These are phyloP conservation scores for Formica exsecta DNA, from an alignment of 1,140 invertebrate genomes.

Conservation along the genomic window DNA sequence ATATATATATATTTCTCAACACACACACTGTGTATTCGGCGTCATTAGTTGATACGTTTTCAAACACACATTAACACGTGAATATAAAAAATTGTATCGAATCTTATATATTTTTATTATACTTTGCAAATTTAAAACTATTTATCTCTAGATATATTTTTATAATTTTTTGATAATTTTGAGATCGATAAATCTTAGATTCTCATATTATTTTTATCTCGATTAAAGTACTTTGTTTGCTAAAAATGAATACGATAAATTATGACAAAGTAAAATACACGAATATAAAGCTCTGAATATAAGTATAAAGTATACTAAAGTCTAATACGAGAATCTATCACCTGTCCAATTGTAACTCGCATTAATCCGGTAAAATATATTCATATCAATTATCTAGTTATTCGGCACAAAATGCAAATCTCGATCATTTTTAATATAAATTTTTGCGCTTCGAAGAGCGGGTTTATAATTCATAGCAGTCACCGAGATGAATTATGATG, in stretches of 20 bases:
- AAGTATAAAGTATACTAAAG: conserved; percentile 7
- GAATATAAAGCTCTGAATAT: not conserved
- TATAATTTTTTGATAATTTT: not conserved
- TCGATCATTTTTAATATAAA: conserved; percentile 52
- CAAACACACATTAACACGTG: not conserved
- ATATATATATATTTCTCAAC: conserved; percentile 2
- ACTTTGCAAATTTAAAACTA: not conserved
- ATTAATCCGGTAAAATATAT: conserved; percentile 54
- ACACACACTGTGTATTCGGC: not conserved
- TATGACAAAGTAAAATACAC: conserved; percentile 6
- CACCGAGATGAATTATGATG: conserved; percentile 49
- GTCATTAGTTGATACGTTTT: not conserved
- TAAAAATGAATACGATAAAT: not conserved
- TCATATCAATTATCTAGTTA: conserved; percentile 49
- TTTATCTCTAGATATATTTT: not conserved
- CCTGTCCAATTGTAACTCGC: conserved; percentile 31
- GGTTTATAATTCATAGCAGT: conserved; percentile 45
- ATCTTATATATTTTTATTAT: not conserved
- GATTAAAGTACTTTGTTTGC: not conserved
- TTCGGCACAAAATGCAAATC: conserved; percentile 33
- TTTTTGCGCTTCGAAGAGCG: conserved; percentile 18
- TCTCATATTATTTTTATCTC: not conserved
- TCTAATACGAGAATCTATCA: conserved; percentile 50
- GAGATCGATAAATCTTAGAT: not conserved
- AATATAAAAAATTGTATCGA: not conserved